Base-by-base conservation (phyloP, 2,888 invertebrate species). In the Eubasilissa splendida region DNA sequence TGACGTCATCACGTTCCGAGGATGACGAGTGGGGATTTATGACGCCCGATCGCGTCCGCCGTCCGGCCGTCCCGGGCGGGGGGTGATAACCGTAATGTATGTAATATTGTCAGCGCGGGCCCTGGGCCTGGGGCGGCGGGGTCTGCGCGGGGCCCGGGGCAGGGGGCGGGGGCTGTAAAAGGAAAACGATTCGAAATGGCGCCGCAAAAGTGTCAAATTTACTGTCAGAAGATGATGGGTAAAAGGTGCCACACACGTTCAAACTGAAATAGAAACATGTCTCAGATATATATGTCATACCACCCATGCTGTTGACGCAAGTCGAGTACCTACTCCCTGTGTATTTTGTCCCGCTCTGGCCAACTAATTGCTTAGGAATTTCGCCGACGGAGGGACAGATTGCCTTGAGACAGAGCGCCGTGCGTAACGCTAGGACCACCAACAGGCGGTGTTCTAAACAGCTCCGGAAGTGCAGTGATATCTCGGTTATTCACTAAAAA, bases 201-300 rank as follows among this genome's bases (percentile, higher is more conserved):
- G 70, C 50, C 50, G 52, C 66, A 68, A 50, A 70, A 70, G 70
- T 70, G 70, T 70, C 70, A 70, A 22, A 70, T 70, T 70, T 70
- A 70, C 14, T 22, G 54, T 54, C 70, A 31, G n/a, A 11, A 42
- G 66, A 68, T 68, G 66, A 68, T 68, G 63, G 63, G 63, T 31
- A 63, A 63, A 63, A 4, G 63, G 33, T 63, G 31, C 33, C 63
- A 33, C 31, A 63, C 63, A 63, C 63, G 33, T 7, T 42, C 63
- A 33, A 42, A 22, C 22, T 22, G 22, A 22, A 22, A 22, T 22
- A 22, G 22, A 22, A 22, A 22, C 22, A 22, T 22, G 22, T 22
- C 22, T 22, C 22, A 22, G 22, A 22, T 22, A 22, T 1, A 22
- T 22, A 22, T 22, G 22, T 22, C 22, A 22, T 1, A 22, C 22